Evolutionary conservation across 2,113 vertebrate species (phyloP).

Genomic region (Myotis yumanensis): DNA sequence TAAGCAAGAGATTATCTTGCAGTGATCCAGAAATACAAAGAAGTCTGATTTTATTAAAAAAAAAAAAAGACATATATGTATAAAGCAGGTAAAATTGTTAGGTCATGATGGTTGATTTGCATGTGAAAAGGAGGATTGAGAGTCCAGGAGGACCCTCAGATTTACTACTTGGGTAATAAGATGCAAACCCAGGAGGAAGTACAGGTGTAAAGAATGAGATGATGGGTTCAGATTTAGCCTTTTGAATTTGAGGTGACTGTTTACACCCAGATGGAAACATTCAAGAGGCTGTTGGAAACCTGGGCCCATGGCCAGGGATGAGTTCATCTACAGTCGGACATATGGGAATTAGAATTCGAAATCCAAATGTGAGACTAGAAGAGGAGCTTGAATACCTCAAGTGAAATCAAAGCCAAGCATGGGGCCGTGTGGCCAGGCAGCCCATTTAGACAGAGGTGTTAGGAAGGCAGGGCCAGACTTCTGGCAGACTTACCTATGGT

Average conservation of each 20-base stretch:
- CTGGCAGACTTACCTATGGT: not conserved
- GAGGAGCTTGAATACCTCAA: not conserved
- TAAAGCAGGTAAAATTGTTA: not conserved
- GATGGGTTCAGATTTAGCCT: not conserved
- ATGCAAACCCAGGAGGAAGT: not conserved
- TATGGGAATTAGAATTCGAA: not conserved
- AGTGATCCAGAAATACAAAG: not conserved
- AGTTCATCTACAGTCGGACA: not conserved
- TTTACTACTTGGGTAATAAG: not conserved
- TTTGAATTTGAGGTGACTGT: not conserved
- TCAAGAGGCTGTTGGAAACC: constrained; percentile 13
- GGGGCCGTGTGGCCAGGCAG: not conserved
- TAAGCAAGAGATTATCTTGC: not conserved
- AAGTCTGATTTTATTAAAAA: not conserved
- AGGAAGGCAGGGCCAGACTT: not conserved
- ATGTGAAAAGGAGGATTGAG: not conserved
- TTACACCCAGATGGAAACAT: constrained; percentile 45
- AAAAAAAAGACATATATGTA: not conserved
- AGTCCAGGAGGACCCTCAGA: not conserved
- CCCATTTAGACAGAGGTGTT: not conserved
- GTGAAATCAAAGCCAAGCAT: not conserved
- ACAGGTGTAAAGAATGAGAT: not conserved
- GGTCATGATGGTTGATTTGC: not conserved
- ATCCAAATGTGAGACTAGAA: not conserved
- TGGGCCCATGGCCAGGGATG: constrained; percentile 18